Base-by-base conservation (phyloP, 23 tunicate species). In the Diplosoma virens region DNA sequence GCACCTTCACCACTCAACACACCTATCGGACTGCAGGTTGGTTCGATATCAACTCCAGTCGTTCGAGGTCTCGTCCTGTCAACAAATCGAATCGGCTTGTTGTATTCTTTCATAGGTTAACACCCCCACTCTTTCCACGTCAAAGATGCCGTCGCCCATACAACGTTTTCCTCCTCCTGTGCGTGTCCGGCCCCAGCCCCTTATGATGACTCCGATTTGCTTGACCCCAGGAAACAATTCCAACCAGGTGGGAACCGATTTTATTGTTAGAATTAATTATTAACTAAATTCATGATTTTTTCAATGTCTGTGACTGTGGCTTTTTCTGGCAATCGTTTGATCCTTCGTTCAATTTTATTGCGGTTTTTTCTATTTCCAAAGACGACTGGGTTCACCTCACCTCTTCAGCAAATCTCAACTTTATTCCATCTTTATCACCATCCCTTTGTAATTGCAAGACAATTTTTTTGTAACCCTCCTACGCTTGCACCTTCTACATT, bases 11-110 rank as follows among this genome's bases (percentile, higher is more conserved):
- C 92, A 1, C 75, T 86, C 14, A 86, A 86, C 37, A 86, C 92
- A 1, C 92, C 92, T 32, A 71, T 75, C 1, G 84, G 77, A 9
- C 79, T 86, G 20, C 84, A 86, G 92, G 92, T 86, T 41, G 50
- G 50, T 41, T 9, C 50, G 50, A 9, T 41, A 14, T 7, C 14
- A 14, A 41, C 14, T 7, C 14, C 50, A 14, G 9, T 14, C 14
- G 14, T 41, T 7, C 50, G 50, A 14, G 50, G 14, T 7, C 50
- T 9, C 11, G 11, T 7, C 11, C 50, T 7, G 50, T 41, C 50
- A 9, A 14, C 11, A 41, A 41, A 14, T 41, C 50, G 50, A 41
- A 14, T 41, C 14, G 50, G 9, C 5, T 9, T 9, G 64, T 56
- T n/a, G 16, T 56, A 5, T 14, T 61, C 2, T 67, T 67, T 32